Percentiles rank a stretch among this genome's conserved stretches.
Evolutionary conservation across 2,113 vertebrate genomes (phyloP).

Genomic region (Vombatus ursinus): DNA sequence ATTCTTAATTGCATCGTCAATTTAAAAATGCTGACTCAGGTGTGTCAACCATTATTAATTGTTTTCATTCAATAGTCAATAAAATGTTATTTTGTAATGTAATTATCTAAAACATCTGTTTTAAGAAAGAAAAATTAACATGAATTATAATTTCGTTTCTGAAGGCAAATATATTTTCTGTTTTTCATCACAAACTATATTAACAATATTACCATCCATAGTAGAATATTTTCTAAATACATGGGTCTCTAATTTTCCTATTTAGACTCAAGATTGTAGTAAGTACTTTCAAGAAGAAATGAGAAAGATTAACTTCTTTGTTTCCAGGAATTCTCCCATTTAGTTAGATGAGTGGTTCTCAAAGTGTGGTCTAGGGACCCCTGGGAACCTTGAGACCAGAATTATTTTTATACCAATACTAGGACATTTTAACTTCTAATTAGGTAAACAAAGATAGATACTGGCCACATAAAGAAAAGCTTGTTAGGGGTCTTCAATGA

Average conservation of each 20-base stretch:
- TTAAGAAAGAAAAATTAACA: slow-evolving; percentile 64
- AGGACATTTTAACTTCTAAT: too few species aligned
- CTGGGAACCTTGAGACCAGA: background rate
- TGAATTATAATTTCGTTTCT: slow-evolving; percentile 68
- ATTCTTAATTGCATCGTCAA: background rate
- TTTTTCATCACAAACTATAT: slow-evolving; percentile 54
- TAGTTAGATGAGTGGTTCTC: background rate
- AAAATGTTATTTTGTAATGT: slow-evolving; percentile 55
- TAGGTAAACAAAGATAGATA: too few species aligned
- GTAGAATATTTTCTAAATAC: slow-evolving; percentile 52
- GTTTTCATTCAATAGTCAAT: slow-evolving; percentile 53
- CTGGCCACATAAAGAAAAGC: too few species aligned
- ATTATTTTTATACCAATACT: background rate
- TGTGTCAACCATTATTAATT: slow-evolving; percentile 43
- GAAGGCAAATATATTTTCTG: slow-evolving; percentile 65
- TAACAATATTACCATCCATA: slow-evolving; percentile 50
- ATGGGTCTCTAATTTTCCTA: slow-evolving; percentile 27
- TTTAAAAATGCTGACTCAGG: slow-evolving; percentile 49
- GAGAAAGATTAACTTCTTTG: slow-evolving; percentile 43
- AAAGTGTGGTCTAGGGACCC: background rate
- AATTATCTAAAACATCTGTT: slow-evolving; percentile 67
- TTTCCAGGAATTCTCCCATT: slow-evolving; percentile 25
- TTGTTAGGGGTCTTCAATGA: too few species aligned
- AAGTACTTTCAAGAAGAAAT: slow-evolving; percentile 42
- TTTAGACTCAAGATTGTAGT: slow-evolving; percentile 47